Evolutionary conservation across 2,113 vertebrate species (phyloP).

Genomic region (Gymnarchus niloticus): DNA sequence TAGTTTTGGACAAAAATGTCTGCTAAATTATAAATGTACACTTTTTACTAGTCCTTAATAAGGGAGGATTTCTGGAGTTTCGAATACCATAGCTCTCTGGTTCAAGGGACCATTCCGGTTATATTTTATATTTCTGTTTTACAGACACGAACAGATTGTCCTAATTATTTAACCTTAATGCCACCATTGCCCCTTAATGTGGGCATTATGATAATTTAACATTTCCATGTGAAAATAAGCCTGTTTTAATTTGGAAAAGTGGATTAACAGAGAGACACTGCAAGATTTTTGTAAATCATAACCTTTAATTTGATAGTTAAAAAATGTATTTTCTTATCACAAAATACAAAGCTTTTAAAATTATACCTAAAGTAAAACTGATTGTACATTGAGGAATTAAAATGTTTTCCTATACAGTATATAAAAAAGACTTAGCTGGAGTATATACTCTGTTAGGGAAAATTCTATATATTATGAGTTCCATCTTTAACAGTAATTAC

Average conservation of each 20-base stretch:
- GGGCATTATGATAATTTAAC: too few relatives aligned
- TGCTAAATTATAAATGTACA: background rate
- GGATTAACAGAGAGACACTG: background rate
- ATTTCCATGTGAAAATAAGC: too few relatives aligned
- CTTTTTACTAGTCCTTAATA: background rate
- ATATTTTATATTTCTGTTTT: too few relatives aligned
- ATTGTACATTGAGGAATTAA: background rate
- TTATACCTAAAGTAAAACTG: background rate
- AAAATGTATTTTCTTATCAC: background rate
- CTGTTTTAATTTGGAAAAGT: background rate
- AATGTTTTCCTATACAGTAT: background rate
- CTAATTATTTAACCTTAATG: too few relatives aligned
- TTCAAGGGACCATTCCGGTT: too few relatives aligned
- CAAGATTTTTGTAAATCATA: background rate
- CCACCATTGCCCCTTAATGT: too few relatives aligned
- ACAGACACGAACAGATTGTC: too few relatives aligned
- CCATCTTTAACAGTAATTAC: too few relatives aligned
- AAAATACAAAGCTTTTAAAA: background rate
- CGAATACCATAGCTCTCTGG: background rate
- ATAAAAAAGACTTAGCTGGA: too few relatives aligned
- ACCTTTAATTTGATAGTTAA: background rate
- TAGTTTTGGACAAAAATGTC: background rate
- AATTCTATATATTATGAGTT: too few relatives aligned
- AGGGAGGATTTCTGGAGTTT: background rate
- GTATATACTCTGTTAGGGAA: too few relatives aligned